Evolutionary conservation across 2,888 invertebrate species (phyloP), one percentile per base, ranked within the genome.

Genomic region (Dascillus cervinus): DNA sequence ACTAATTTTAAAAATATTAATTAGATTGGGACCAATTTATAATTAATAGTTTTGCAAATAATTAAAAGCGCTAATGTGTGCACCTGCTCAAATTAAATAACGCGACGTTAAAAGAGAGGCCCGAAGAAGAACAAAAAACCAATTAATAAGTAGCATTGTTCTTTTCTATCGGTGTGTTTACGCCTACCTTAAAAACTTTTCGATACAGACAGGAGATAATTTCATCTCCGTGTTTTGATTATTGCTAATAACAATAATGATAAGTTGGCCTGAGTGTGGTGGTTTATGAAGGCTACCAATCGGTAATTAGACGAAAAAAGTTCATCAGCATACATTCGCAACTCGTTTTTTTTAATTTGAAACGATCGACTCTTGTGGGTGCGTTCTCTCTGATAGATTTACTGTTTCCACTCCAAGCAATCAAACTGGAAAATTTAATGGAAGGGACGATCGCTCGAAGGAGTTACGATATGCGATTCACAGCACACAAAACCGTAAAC

Each of bases 281-380:
- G 39, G 23, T 39, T 37, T 39, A 36, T 39, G 39, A 39, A 37
- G 36, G 30, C 33, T 29, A 33, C 34, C 27, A 33, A 26, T 15
- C 39, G 29, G 30, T 39, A 39, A 39, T 39, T 39, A 39, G 33
- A 27, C 32, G 28, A 37, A 39, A 39, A 36, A 36, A 30, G 32
- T 29, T 36, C 39, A 32, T 39, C 35, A 39, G n/a, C n/a, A n/a
- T n/a, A n/a, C n/a, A n/a, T n/a, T n/a, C n/a, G n/a, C n/a, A n/a
- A n/a, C n/a, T n/a, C n/a, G n/a, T n/a, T n/a, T n/a, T n/a, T n/a
- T n/a, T n/a, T n/a, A n/a, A n/a, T n/a, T n/a, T n/a, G n/a, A n/a
- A n/a, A n/a, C n/a, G n/a, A n/a, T n/a, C n/a, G n/a, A n/a, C n/a
- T n/a, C n/a, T n/a, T n/a, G n/a, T n/a, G n/a, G n/a, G n/a, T n/a